Conservation (phyloP, 64 coral and sea anemone genomes). For the Montipora capricornis region DNA sequence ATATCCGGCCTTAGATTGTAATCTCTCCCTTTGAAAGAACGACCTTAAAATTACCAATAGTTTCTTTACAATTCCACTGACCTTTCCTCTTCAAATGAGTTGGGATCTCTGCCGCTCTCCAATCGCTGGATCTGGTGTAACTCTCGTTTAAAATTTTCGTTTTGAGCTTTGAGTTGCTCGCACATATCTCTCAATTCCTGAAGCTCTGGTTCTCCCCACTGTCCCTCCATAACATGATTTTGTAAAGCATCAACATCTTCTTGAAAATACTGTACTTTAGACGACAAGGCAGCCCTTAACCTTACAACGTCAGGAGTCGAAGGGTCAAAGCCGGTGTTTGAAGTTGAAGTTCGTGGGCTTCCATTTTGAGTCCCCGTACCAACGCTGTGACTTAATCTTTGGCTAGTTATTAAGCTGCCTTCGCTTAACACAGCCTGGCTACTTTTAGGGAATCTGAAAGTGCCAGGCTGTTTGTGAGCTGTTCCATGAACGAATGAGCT, state of each 20-base stretch:
- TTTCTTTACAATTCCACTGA: slow-evolving; percentile 41
- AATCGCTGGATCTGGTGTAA: slow-evolving; percentile 67
- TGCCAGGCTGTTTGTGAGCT: slow-evolving; percentile 77
- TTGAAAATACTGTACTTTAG: slow-evolving; percentile 81
- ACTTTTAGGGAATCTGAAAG: slow-evolving; percentile 75
- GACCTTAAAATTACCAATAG: slow-evolving; percentile 7
- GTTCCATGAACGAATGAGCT: slow-evolving; percentile 73
- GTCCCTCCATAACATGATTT: slow-evolving; percentile 69
- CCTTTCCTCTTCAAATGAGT: slow-evolving; percentile 55
- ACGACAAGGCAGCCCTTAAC: slow-evolving; percentile 80
- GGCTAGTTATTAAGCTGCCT: background rate
- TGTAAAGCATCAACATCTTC: slow-evolving; percentile 85
- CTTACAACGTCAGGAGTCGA: slow-evolving; percentile 70
- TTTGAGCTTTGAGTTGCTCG: slow-evolving; percentile 71
- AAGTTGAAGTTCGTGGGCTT: slow-evolving; percentile 44
- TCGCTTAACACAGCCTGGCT: slow-evolving; percentile 79
- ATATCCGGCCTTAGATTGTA: background rate
- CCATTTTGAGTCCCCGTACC: slow-evolving; percentile 21
- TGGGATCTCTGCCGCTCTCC: slow-evolving; percentile 66
- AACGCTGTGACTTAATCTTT: background rate
- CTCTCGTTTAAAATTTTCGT: slow-evolving; percentile 70
- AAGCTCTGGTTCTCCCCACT: slow-evolving; percentile 83
- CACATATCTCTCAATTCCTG: slow-evolving; percentile 82
- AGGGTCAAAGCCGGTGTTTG: slow-evolving; percentile 46
- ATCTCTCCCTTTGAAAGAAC: slow-evolving; percentile 8